Percentiles rank a stretch among this genome's conserved stretches.
These are phyloP conservation scores for Naja naja DNA, from an alignment of 2,113 vertebrate genomes.

Conservation along the genomic window DNA sequence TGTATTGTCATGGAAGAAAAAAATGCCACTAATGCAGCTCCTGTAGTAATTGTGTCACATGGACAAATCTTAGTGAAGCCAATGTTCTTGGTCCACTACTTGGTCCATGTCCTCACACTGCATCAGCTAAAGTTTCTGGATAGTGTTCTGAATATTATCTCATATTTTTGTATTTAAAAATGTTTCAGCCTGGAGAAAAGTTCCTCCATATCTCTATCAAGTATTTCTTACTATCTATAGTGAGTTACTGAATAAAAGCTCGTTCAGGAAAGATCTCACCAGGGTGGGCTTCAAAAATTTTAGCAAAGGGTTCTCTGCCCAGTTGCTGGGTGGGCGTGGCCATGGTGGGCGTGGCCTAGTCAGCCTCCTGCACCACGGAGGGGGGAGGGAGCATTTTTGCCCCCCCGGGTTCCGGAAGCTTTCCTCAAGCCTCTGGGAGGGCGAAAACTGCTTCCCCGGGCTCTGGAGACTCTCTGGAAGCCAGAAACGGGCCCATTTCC, in stretches of 20 bases:
- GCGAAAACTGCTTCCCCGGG: too few species aligned
- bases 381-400: too few species aligned
- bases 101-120: background rate
- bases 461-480: too few species aligned
- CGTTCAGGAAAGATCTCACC: background rate
- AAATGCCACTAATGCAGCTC: background rate
- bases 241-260: background rate
- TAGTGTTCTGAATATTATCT: background rate
- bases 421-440: too few species aligned
- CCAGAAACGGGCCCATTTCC: too few species aligned
- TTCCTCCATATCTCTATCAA: background rate
- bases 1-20: background rate
- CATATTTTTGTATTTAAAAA: background rate
- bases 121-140: background rate
- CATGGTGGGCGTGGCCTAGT: too few species aligned
- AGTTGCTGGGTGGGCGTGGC: too few species aligned
- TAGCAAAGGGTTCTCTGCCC: too few species aligned
- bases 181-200: background rate
- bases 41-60: background rate
- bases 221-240: background rate
- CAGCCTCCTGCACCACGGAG: too few species aligned
- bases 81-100: background rate
- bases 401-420: too few species aligned
- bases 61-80: background rate
- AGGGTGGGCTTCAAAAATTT: too few species aligned